Base-by-base conservation (phyloP, 2,797 vertebrate genomes). In the Fringilla coelebs region DNA sequence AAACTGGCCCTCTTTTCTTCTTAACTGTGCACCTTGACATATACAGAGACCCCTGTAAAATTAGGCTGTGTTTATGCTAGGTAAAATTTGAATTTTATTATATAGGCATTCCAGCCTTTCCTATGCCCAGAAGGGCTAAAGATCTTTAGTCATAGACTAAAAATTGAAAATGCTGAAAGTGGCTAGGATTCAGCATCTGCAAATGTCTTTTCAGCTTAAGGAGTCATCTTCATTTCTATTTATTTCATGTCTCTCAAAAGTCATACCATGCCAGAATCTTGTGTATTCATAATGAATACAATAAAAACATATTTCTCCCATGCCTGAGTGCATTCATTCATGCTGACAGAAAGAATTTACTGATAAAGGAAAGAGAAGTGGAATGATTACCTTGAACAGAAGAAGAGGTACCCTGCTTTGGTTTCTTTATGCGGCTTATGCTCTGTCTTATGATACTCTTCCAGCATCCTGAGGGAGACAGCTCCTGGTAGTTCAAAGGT, bases 261-360 rank as follows among this genome's bases (percentile, higher is more conserved):
- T 15, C 28, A 10, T 73, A 81, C 76, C 51, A 29, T 67, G 31
- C 57, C 60, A 76, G 62, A 82, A 93, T 70, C 57, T 91, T 94
- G 62, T 84, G 55, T 84, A 79, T 91, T 89, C 70, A 76, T 76
- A 92, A 95, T 57, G 29, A 90, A 89, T 73, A 38, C 58, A 95
- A 79, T 81, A 86, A 86, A 89, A 88, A 52, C 32, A 49, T 67
- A 70, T 79, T 96, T 92, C 13, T 86, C 18, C 38, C 32, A 61
- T 82, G 52, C 71, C 25, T 88, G 66, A 84, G 36, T 86, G 55
- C 52, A 84, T 79, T 90, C 51, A 76, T 90, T 95, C 79, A 70
- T 36, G 14, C 40, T 91, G 70, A 82, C 85, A 93, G 73, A 88
- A 86, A 90, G 73, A 86, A 91, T 84, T 91, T 84, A 57, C 51